phyloP scores from a whole-genome alignment of 2,888 invertebrate species.

The Hermaeophaga mercurialis region DNA sequence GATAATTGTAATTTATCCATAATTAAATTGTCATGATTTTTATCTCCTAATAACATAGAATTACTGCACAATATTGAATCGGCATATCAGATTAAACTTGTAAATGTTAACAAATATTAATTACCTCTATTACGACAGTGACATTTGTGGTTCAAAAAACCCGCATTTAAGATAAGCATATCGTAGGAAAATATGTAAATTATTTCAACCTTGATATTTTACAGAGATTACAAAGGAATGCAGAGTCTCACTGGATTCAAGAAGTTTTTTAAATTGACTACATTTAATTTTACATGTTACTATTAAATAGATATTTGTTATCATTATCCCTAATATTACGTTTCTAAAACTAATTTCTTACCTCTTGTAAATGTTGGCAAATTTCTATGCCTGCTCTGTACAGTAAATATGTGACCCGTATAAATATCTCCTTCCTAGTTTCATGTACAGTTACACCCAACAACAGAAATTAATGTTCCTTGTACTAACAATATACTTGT shows the following conservation, averaged over 20 bases:
- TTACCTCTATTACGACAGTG: constrained; percentile 26
- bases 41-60: constrained; percentile 26
- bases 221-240: constrained; percentile 22
- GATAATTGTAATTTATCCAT: constrained; percentile 23
- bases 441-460: constrained; percentile 9
- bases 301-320: no score
- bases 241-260: no score
- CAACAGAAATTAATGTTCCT: background rate
- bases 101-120: constrained; percentile 28
- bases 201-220: constrained; percentile 26
- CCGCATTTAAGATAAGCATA: constrained; percentile 15
- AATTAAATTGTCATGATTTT: constrained; percentile 32
- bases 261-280: no score
- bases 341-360: no score
- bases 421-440: constrained; percentile 15
- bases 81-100: constrained; percentile 22
- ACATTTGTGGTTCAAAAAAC: constrained; percentile 26
- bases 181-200: constrained; percentile 25
- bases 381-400: background rate
- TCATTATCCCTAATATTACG: no score
- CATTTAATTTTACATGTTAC: no score
- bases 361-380: no score
- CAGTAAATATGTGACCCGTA: constrained; percentile 6
- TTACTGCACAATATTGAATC: constrained; percentile 26
- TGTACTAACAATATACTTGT: background rate